phyloP scores from a whole-genome alignment of 2,888 invertebrate species.

The Zaprionus obscuricornis region DNA sequence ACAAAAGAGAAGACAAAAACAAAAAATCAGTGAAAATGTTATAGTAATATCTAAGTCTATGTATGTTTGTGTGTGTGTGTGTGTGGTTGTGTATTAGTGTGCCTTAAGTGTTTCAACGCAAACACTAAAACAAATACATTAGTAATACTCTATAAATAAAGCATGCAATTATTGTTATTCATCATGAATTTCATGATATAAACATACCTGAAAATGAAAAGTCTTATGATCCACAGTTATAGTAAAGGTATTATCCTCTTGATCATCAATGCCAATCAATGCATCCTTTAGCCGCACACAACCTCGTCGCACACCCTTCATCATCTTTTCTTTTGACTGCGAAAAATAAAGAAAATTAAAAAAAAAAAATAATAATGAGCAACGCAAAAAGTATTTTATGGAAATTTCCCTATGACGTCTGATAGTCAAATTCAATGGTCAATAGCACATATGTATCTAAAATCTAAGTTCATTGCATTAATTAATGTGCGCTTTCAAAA shows the following conservation, averaged over 20 bases:
- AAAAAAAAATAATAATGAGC: neutral
- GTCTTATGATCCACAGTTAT: constrained; percentile 99
- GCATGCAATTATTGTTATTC: no score
- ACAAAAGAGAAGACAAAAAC: constrained; percentile 22
- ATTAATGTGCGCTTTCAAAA: constrained; percentile 26
- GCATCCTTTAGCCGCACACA: constrained; percentile 99
- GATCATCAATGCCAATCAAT: constrained; percentile 99
- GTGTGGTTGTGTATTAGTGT: neutral
- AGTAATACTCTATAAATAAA: neutral
- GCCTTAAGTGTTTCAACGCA: constrained; percentile 7
- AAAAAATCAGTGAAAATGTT: constrained; percentile 38
- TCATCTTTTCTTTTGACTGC: constrained; percentile 99
- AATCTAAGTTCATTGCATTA: constrained; percentile 28
- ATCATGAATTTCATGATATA: no score
- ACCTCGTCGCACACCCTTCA: constrained; percentile 96
- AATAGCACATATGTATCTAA: constrained; percentile 12
- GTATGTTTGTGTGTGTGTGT: neutral
- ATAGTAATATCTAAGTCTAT: neutral
- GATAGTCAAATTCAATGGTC: constrained; percentile 10
- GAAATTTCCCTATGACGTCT: constrained; percentile 36
- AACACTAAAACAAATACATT: neutral
- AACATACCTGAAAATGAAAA: constrained; percentile 96
- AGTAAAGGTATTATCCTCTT: constrained; percentile 99
- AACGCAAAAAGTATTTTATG: constrained; percentile 1
- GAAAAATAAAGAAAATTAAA: constrained; percentile 78